Conservation (phyloP, 2,888 invertebrate genomes). For the Campoplex capitator region DNA sequence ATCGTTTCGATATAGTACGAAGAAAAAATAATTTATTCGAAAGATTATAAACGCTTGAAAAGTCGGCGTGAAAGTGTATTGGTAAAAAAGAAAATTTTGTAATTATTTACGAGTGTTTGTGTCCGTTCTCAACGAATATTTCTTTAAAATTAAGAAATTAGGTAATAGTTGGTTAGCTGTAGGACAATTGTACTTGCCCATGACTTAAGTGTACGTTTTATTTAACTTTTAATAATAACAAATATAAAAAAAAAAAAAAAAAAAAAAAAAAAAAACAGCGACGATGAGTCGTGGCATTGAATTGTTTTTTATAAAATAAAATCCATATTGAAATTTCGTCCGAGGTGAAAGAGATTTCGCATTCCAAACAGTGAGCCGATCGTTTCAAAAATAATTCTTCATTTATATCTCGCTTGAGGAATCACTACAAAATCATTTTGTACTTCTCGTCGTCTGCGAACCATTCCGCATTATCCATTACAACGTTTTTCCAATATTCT, state of each 20-base stretch:
- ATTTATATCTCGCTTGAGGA: neutral
- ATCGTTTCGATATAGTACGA: neutral
- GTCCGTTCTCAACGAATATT: constrained; percentile 38
- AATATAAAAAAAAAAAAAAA: constrained; percentile 4
- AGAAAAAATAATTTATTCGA: too few relatives aligned
- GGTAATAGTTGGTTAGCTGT: constrained; percentile 78
- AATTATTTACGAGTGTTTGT: neutral
- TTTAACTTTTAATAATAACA: constrained; percentile 78
- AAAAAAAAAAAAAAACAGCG: neutral
- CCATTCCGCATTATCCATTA: constrained; percentile 85
- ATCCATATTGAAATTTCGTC: neutral
- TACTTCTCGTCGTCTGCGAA: constrained; percentile 85
- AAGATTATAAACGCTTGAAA: too few relatives aligned
- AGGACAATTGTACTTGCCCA: constrained; percentile 83
- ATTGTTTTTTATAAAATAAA: neutral
- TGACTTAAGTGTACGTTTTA: constrained; percentile 81
- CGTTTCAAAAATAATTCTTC: too few relatives aligned
- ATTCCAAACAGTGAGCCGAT: neutral
- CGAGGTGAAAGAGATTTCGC: neutral
- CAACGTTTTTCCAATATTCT: constrained; percentile 85
- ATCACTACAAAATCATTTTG: constrained; percentile 71
- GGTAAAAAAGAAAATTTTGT: too few relatives aligned
- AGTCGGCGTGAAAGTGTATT: too few relatives aligned
- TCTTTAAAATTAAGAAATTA: constrained; percentile 75
- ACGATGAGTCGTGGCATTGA: neutral